A percentile compares a stretch with the other conserved stretches of the same genome.
These are phyloP conservation scores for Gastracanthus pulcherrimus DNA, from an alignment of 2,888 invertebrate species.

Conservation along the genomic window DNA sequence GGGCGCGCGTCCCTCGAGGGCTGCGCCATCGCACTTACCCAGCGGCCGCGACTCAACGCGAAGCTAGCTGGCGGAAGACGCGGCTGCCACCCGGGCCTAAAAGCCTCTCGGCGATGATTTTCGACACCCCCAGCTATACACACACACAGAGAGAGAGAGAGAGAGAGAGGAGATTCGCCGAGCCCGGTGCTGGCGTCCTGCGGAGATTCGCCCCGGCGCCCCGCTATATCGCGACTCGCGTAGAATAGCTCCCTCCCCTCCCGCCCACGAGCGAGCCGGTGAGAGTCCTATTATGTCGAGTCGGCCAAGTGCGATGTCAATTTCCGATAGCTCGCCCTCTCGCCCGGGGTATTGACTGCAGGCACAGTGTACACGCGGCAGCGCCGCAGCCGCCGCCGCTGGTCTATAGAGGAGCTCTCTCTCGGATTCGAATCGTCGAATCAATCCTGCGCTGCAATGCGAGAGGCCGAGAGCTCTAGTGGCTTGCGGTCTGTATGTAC, in stretches of 20 bases:
- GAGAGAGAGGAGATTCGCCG: conserved; percentile 25
- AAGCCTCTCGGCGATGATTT: conserved; percentile 51
- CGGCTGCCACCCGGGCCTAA: conserved; percentile 17
- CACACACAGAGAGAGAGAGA: too few species aligned
- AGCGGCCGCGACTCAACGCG: not conserved
- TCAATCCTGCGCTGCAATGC: conserved; percentile 54
- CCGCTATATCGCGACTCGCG: conserved; percentile 1
- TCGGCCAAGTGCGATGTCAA: conserved; percentile 63
- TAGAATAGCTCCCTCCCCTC: not conserved
- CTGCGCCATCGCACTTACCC: not conserved
- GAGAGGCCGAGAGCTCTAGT: too few species aligned
- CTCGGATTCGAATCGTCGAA: conserved; percentile 37
- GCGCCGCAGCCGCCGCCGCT: too few species aligned
- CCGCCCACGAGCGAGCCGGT: not conserved
- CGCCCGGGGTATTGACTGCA: too few species aligned
- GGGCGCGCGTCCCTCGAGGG: not conserved
- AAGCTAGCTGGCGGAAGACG: conserved; percentile 10
- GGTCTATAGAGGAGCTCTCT: too few species aligned
- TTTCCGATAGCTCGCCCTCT: conserved; percentile 63
- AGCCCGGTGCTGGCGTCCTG: conserved; percentile 38
- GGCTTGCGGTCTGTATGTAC: too few species aligned
- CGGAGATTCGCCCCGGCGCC: not conserved
- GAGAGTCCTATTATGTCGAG: conserved; percentile 47
- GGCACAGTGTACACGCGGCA: conserved; percentile 43
- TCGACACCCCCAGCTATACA: conserved; percentile 1